phyloP scores from a whole-genome alignment of 2,797 vertebrate species.

The Squalus acanthias region DNA sequence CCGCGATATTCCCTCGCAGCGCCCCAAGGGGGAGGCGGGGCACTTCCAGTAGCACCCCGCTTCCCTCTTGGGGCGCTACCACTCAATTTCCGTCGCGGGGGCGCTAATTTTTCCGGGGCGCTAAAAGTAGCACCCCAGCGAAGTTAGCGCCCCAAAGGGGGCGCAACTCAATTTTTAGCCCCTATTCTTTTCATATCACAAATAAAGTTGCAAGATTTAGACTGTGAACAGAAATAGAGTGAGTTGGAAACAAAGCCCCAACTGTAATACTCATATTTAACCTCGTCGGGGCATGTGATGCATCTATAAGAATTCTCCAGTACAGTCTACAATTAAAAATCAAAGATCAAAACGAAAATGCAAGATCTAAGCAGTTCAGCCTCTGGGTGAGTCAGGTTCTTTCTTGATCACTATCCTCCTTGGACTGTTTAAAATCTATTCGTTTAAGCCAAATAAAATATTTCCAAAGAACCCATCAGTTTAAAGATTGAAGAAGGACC shows the following conservation, averaged over 20 bases:
- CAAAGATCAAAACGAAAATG: not conserved
- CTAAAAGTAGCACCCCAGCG: too few species aligned
- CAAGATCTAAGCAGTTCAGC: conserved; percentile 1
- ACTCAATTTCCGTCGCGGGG: too few species aligned
- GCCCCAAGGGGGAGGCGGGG: too few species aligned
- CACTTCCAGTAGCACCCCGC: too few species aligned
- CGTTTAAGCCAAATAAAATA: not conserved
- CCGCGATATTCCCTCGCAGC: too few species aligned
- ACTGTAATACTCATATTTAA: not conserved
- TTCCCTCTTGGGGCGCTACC: too few species aligned
- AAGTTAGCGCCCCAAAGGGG: too few species aligned
- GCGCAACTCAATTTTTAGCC: too few species aligned
- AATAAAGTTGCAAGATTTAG: not conserved
- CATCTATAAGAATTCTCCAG: not conserved
- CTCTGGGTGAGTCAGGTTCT: not conserved
- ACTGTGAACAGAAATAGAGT: not conserved
- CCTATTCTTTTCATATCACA: not conserved
- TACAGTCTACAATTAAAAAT: not conserved
- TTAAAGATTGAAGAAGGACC: not conserved
- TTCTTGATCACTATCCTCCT: not conserved
- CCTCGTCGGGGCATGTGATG: not conserved
- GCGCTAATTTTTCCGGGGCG: too few species aligned
- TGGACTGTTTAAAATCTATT: not conserved
- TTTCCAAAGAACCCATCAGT: not conserved
- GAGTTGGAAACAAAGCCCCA: not conserved